Base-by-base conservation (phyloP, 2,113 vertebrate species). In the Pterophyllum scalare region DNA sequence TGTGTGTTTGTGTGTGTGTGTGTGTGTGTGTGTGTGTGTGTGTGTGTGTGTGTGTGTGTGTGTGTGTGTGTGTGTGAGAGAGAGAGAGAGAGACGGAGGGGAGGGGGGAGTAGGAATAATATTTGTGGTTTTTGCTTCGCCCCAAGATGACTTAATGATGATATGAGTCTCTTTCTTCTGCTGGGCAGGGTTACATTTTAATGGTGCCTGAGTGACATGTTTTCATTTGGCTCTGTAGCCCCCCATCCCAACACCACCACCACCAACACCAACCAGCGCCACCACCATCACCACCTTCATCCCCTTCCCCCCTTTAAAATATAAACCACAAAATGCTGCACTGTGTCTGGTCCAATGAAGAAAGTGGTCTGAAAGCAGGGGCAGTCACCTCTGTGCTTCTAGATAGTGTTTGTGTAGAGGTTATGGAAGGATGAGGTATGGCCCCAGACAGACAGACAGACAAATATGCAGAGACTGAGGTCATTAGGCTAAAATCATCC, bases 171-270 rank as follows among this genome's bases (percentile, higher is more conserved):
- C 89, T 93, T 93, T 93, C 89, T 92, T 93, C 90, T 94, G 77
- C 87, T 81, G 86, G 87, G 87, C 90, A 83, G 79, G 88, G 91
- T 93, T 94, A 91, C 89, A 2, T 93, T 94, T 92, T 92, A 94
- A 94, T 94, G 91, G 89, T 79, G 46, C 67, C 58, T 93, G 93
- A 93, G 84, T 93, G 93, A 95, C 92, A 91, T 94, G 91, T 94
- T 93, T 93, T 94, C 90, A 87, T 93, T 93, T 85, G 80, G 75
- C 70, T 82, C 64, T 2, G 11, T 87, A 82, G 2, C 8, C 35
- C 35, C 35, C 8, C 5, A 38, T 3, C 35, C 35, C 35, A 5
- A 33, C 35, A 8, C 8, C 35, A 9, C 35, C 35, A 35, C 8
- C 35, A 38, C 35, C 35, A 38, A 38, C 52, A 26, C 35, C 35